Percentiles rank a stretch among this genome's conserved stretches.
These are phyloP conservation scores for Procapra przewalskii DNA, from an alignment of 2,113 vertebrate genomes.

Conservation along the genomic window DNA sequence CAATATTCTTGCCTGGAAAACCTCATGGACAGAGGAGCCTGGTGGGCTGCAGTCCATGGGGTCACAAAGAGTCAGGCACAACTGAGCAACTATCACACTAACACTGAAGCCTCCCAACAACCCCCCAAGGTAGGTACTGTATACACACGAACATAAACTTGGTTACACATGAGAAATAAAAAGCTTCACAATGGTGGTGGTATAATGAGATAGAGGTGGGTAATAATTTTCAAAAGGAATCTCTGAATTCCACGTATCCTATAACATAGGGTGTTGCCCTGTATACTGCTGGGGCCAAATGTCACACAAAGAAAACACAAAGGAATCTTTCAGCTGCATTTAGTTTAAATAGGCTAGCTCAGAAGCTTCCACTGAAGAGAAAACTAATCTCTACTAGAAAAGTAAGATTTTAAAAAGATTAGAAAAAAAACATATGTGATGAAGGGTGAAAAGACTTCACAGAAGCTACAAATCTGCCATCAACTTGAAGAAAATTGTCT, in stretches of 20 bases:
- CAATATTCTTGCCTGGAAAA: too few relatives aligned
- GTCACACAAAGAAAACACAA: background rate
- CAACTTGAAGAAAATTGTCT: background rate
- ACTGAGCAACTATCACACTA: too few relatives aligned
- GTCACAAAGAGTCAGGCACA: too few relatives aligned
- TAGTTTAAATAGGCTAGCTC: background rate
- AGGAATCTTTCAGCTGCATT: background rate
- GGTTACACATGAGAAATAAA: background rate
- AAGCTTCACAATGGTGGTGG: background rate
- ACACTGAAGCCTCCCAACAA: background rate
- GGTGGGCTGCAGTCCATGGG: too few relatives aligned
- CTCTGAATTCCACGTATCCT: background rate
- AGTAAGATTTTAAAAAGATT: background rate
- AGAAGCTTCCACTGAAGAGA: background rate
- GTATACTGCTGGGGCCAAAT: background rate
- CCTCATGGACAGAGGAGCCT: too few relatives aligned
- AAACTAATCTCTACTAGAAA: background rate
- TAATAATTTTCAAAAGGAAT: background rate
- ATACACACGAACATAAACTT: background rate
- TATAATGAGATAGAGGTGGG: background rate
- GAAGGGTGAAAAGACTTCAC: background rate
- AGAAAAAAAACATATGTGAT: background rate
- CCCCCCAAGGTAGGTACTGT: background rate
- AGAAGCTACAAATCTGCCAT: background rate
- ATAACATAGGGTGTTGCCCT: background rate